Conservation (phyloP, 2,888 invertebrate species). For the Chalcis sispes region DNA sequence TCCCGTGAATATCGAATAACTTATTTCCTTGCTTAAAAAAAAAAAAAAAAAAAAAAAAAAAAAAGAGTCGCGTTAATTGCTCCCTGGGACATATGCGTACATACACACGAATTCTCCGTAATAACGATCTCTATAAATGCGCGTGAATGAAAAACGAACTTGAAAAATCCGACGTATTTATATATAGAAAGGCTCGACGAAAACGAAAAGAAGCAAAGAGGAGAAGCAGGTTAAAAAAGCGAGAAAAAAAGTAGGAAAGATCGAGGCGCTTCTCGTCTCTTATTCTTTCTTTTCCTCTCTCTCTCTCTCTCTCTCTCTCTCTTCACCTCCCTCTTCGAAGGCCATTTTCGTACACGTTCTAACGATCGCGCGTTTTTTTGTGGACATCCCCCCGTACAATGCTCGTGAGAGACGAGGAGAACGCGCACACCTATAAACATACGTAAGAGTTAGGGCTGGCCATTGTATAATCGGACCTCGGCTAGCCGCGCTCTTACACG, state of each 20-base stretch:
- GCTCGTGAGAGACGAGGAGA: not conserved
- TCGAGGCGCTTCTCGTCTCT: too few relatives aligned
- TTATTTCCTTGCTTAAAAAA: too few relatives aligned
- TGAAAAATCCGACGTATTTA: conserved; percentile 37
- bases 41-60: not conserved
- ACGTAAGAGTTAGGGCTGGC: conserved; percentile 24
- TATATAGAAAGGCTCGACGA: not conserved
- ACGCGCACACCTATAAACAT: not conserved
- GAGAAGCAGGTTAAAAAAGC: conserved; percentile 20
- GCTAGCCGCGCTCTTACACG: not conserved
- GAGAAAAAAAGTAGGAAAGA: not conserved
- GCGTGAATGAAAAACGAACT: conserved; percentile 47
- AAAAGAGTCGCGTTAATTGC: conserved; percentile 38
- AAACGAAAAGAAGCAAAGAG: conserved; percentile 33
- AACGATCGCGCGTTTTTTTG: conserved; percentile 53
- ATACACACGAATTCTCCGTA: conserved; percentile 25
- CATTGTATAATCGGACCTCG: conserved; percentile 53
- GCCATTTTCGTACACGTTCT: conserved; percentile 50
- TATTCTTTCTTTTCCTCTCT: too few relatives aligned
- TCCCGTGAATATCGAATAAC: conserved; percentile 54
- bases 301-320: too few relatives aligned
- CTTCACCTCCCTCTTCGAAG: conserved; percentile 15
- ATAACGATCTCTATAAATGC: conserved; percentile 34
- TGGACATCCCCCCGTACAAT: conserved; percentile 31
- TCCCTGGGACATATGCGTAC: not conserved